Conservation (phyloP, 2,113 vertebrate genomes). For the Hippocampus mohnikei region DNA sequence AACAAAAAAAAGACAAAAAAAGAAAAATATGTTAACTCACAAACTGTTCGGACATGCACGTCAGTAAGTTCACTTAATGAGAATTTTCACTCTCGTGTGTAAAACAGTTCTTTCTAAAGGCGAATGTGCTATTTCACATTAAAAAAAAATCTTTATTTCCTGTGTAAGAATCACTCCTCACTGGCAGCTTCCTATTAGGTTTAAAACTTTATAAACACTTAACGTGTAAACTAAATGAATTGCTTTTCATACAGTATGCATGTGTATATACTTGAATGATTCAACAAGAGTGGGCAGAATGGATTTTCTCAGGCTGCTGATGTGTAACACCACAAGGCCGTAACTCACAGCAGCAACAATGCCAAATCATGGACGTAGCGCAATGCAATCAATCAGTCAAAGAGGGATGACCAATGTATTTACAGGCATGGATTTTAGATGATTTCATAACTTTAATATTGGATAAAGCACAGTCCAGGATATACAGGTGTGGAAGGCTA, state of each 20-base stretch:
- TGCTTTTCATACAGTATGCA: too few species aligned
- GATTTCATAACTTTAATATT: background rate
- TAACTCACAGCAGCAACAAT: background rate
- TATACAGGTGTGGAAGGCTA: background rate
- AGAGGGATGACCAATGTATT: background rate
- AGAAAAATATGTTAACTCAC: background rate
- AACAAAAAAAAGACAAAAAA: conserved; percentile 1
- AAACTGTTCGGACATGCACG: background rate
- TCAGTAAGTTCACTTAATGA: background rate
- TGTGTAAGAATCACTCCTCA: background rate
- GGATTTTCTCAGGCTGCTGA: too few species aligned
- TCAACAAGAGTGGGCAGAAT: too few species aligned
- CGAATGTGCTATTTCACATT: background rate
- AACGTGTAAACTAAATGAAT: too few species aligned
- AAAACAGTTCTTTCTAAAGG: background rate
- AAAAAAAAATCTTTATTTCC: background rate
- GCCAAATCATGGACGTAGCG: background rate
- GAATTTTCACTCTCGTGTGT: background rate
- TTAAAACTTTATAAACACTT: background rate
- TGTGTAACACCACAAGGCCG: too few species aligned
- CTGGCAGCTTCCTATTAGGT: background rate
- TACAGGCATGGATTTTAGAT: background rate
- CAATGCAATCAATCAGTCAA: background rate
- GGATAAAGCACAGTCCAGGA: background rate
- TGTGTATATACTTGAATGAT: too few species aligned